A percentile compares a stretch with the other conserved stretches of the same genome.
phyloP scores from a whole-genome alignment of 2,888 invertebrate species.

The Pristionchus maxplancki region DNA sequence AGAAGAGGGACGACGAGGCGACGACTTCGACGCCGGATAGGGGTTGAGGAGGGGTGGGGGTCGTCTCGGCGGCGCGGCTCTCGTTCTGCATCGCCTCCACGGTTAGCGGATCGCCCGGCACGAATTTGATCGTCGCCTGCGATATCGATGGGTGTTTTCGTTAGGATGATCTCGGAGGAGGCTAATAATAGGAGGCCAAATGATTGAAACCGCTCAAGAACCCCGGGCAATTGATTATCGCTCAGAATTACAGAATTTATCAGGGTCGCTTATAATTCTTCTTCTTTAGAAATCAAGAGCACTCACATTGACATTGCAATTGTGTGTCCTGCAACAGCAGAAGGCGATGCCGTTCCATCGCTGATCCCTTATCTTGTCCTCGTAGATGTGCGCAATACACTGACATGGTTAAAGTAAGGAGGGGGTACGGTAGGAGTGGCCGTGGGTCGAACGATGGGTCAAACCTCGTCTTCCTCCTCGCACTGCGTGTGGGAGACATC shows the following conservation, averaged over 20 bases:
- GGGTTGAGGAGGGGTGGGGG: too few species aligned
- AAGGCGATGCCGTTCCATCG: not conserved
- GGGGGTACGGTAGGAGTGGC: not conserved
- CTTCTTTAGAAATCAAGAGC: too few species aligned
- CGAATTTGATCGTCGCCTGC: not conserved
- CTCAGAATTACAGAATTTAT: too few species aligned
- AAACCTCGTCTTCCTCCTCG: not conserved
- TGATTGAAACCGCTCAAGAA: not conserved
- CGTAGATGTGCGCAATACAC: not conserved
- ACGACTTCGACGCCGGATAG: too few species aligned
- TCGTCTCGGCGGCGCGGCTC: not conserved
- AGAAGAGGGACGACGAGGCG: not conserved
- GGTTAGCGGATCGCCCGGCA: too few species aligned
- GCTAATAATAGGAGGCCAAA: too few species aligned
- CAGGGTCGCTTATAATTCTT: not conserved
- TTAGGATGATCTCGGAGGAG: not conserved
- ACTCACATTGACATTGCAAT: not conserved
- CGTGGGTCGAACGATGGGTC: not conserved
- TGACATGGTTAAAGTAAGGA: not conserved
- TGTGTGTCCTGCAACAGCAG: slow-evolving; percentile 44
- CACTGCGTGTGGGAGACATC: not conserved
- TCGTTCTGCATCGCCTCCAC: too few species aligned
- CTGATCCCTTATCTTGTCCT: not conserved
- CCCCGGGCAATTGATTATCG: too few species aligned
- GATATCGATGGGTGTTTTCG: not conserved